These are phyloP conservation scores for Tetragonisca angustula DNA, from an alignment of 2,888 invertebrate genomes.

Conservation along the genomic window DNA sequence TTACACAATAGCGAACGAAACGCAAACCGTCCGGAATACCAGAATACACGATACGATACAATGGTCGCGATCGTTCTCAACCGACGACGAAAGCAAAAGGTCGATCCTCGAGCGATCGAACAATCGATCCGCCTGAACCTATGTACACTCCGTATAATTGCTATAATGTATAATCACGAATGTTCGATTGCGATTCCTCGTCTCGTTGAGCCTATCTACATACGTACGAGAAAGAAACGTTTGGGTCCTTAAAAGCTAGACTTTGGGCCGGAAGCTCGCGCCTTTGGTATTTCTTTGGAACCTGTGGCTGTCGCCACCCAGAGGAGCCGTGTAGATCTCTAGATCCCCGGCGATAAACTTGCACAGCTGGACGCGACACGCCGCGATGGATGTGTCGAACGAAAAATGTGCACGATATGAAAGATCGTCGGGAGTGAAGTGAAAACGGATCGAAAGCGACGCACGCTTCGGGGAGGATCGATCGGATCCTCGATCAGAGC, in stretches of 20 bases:
- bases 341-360: slow-evolving; percentile 9
- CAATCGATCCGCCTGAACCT: slow-evolving; percentile 10
- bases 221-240: not conserved
- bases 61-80: slow-evolving; percentile 11
- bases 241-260: slow-evolving; percentile 51
- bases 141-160: slow-evolving; percentile 15
- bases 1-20: not conserved
- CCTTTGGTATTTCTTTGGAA: slow-evolving; percentile 40
- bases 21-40: slow-evolving; percentile 17
- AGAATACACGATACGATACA: not conserved
- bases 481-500: not conserved
- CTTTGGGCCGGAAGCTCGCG: slow-evolving; percentile 54
- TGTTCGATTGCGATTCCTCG: slow-evolving; percentile 31
- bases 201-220: slow-evolving; percentile 54
- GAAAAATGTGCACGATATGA: not conserved
- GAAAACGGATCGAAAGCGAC: not conserved
- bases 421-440: not conserved
- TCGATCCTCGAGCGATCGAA: slow-evolving; percentile 37
- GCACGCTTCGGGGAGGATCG: not conserved
- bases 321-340: not conserved
- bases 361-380: not conserved
- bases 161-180: slow-evolving; percentile 31
- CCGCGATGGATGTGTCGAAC: not conserved
- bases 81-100: slow-evolving; percentile 18
- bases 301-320: slow-evolving; percentile 6